Percentiles rank a stretch among this genome's conserved stretches.
phyloP scores from a whole-genome alignment of 1,140 invertebrate species.

The Manduca sexta region DNA sequence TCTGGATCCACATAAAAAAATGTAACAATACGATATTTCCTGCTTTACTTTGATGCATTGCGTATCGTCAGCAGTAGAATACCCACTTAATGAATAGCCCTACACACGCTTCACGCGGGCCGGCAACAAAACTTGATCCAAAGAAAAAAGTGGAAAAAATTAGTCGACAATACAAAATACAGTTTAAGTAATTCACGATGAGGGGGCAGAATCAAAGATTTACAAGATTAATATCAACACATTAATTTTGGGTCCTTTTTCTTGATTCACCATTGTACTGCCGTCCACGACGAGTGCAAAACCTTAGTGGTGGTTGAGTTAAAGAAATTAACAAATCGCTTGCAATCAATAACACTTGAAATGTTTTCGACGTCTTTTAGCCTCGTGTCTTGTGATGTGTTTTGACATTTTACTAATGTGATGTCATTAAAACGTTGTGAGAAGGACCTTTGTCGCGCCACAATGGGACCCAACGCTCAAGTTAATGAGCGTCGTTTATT shows the following conservation, averaged over 20 bases:
- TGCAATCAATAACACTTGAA: conserved; percentile 53
- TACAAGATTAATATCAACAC: conserved; percentile 36
- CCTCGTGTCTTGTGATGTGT: conserved; percentile 62
- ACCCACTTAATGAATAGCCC: not conserved
- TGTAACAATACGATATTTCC: too few relatives aligned
- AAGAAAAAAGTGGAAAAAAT: not conserved
- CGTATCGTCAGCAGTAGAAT: too few relatives aligned
- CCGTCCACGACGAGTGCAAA: conserved; percentile 28
- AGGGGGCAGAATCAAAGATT: not conserved
- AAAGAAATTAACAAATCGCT: conserved; percentile 64
- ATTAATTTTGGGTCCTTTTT: conserved; percentile 40
- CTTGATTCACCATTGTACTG: conserved; percentile 37
- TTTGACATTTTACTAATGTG: conserved; percentile 71
- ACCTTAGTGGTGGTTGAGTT: conserved; percentile 43
- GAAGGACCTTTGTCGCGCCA: conserved; percentile 44
- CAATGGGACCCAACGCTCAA: conserved; percentile 48
- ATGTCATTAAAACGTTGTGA: conserved; percentile 50
- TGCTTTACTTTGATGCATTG: too few relatives aligned
- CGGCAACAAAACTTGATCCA: not conserved
- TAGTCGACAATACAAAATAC: conserved; percentile 1
- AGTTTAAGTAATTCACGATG: conserved; percentile 3
- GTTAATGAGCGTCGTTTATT: conserved; percentile 69
- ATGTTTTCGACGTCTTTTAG: conserved; percentile 37
- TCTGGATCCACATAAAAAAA: too few relatives aligned
- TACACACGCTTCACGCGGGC: too few relatives aligned